Conservation (phyloP, 2,797 vertebrate genomes). For the Brachyalestes nurse region DNA sequence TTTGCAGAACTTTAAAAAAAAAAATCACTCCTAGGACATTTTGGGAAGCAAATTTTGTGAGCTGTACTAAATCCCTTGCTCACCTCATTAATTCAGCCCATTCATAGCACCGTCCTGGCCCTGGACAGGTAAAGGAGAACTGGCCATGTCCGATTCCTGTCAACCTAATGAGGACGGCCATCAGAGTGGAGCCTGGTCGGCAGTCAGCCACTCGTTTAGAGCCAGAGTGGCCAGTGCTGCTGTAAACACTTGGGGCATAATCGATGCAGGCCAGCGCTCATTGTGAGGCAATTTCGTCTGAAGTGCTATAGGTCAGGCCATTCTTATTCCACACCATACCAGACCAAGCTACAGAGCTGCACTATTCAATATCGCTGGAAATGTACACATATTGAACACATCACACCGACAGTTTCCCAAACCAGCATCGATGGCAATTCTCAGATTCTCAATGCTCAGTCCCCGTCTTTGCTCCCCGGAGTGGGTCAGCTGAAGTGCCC, state of each 20-base stretch:
- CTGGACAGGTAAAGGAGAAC: constrained; percentile 12
- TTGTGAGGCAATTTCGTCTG: constrained; percentile 65
- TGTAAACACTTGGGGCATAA: constrained; percentile 64
- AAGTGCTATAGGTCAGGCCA: constrained; percentile 65
- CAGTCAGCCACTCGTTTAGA: constrained; percentile 58
- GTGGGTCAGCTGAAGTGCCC: constrained; percentile 44
- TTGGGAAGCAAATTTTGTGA: not conserved
- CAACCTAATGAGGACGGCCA: constrained; percentile 34
- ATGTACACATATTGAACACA: constrained; percentile 68
- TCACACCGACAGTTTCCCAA: constrained; percentile 54
- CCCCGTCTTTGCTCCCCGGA: constrained; percentile 32
- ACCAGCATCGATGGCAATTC: constrained; percentile 57
- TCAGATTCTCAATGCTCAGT: constrained; percentile 25
- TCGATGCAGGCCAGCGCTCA: constrained; percentile 64
- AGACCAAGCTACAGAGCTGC: constrained; percentile 59
- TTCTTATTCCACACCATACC: constrained; percentile 67
- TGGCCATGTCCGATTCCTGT: constrained; percentile 33
- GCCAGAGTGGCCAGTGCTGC: constrained; percentile 53
- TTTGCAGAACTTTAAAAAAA: not conserved
- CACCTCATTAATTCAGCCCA: not conserved
- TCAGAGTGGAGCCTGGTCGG: constrained; percentile 29
- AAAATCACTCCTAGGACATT: not conserved
- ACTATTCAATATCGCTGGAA: constrained; percentile 65
- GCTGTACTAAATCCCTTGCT: not conserved
- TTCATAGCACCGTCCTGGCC: not conserved